Percentiles rank a stretch among this genome's conserved stretches.
phyloP scores from a whole-genome alignment of 2,113 vertebrate genomes.

The Rhipidura dahli region DNA sequence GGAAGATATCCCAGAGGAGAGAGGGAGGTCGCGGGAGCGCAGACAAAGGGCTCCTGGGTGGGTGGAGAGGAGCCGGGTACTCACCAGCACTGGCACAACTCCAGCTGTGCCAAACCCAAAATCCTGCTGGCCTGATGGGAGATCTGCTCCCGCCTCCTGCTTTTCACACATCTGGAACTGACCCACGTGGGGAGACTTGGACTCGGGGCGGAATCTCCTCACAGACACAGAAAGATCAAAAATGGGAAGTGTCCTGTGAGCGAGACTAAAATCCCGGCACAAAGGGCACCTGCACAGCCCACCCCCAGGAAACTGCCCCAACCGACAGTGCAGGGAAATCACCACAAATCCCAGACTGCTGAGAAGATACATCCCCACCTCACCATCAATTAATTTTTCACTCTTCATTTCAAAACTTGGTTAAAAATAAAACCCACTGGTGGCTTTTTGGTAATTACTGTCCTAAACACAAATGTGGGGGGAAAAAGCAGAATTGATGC shows the following conservation, averaged over 20 bases:
- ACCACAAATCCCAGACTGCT: not conserved
- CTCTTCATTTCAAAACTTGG: not conserved
- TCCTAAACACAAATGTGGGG: not conserved
- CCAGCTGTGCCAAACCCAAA: not conserved
- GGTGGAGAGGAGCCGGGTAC: rapidly evolving
- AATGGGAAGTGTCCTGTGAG: not conserved
- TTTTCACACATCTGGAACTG: not conserved
- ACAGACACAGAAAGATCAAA: not conserved
- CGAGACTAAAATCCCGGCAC: rapidly evolving
- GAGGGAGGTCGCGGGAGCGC: not conserved
- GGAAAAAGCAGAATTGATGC: not conserved
- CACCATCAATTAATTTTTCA: not conserved
- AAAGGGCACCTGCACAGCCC: not conserved
- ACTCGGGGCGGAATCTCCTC: not conserved
- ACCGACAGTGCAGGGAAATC: rapidly evolving
- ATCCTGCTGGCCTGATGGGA: not conserved
- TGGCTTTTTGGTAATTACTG: not conserved
- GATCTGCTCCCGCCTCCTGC: not conserved
- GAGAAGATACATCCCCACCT: not conserved
- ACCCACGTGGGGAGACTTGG: rapidly evolving
- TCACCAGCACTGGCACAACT: not conserved
- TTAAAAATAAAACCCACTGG: not conserved
- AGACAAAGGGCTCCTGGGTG: not conserved
- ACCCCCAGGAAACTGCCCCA: not conserved
- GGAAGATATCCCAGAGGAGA: not conserved